Conservation (phyloP, 2,888 invertebrate species). For the Zygogramma bicolorata region DNA sequence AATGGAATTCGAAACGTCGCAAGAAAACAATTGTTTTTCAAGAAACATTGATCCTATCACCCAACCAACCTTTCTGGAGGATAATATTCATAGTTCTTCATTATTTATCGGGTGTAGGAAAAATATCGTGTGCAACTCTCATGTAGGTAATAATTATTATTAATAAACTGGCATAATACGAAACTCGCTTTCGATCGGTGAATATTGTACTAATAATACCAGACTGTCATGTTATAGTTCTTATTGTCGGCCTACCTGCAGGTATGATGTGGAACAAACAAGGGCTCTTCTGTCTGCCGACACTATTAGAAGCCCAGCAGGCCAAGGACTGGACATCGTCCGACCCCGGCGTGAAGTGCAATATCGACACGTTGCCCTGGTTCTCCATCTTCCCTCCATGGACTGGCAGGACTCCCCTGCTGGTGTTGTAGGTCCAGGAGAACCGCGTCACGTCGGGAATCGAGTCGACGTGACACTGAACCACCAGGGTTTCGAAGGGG, state of each 20-base stretch:
- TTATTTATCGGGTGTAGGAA: no score
- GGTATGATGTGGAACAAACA: slow-evolving; percentile 86
- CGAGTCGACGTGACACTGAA: slow-evolving; percentile 86
- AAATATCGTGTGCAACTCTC: no score
- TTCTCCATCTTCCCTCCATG: slow-evolving; percentile 72
- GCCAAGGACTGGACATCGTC: slow-evolving; percentile 84
- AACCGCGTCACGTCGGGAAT: slow-evolving; percentile 80
- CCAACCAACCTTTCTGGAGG: no score
- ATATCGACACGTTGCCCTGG: slow-evolving; percentile 67
- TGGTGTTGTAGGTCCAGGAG: slow-evolving; percentile 89
- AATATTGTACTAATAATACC: no score
- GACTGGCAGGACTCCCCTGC: slow-evolving; percentile 79
- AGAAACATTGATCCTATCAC: no score
- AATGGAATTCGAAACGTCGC: no score
- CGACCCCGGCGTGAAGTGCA: slow-evolving; percentile 71
- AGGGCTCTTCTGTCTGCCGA: slow-evolving; percentile 84
- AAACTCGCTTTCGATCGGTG: no score
- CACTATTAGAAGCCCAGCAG: slow-evolving; percentile 89
- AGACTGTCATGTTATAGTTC: no score
- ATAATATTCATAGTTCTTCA: no score
- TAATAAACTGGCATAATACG: no score
- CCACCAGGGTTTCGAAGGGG: slow-evolving; percentile 78
- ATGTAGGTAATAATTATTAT: no score
- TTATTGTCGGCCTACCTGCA: slow-evolving; percentile 75
- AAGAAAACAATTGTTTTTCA: no score